Conservation (phyloP, 2,888 invertebrate species). For the Rotaria sp. region DNA sequence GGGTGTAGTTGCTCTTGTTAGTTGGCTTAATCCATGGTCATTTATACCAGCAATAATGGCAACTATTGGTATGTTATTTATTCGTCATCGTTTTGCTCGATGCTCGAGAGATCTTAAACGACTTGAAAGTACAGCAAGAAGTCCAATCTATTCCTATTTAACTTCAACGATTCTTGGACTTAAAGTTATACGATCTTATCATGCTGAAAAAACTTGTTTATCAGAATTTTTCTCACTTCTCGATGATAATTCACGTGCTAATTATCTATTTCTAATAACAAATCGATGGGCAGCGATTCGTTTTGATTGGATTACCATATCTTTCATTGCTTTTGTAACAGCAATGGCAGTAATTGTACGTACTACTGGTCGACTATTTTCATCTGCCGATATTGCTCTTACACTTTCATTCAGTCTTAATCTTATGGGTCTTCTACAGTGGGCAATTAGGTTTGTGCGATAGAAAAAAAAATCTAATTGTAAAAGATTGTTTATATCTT, state of each 20-base stretch:
- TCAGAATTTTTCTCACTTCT: constrained; percentile 56
- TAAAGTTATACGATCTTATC: constrained; percentile 5
- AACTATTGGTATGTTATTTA: not conserved
- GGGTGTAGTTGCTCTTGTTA: not conserved
- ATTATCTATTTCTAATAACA: constrained; percentile 78
- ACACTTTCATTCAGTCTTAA: constrained; percentile 52
- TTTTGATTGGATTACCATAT: constrained; percentile 77
- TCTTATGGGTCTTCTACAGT: constrained; percentile 74
- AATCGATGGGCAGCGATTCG: constrained; percentile 87
- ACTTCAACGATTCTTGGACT: not conserved
- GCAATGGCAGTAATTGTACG: not conserved
- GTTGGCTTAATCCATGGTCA: not conserved
- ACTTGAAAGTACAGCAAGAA: not conserved
- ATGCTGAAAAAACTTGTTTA: constrained; percentile 44
- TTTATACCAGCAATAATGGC: not conserved
- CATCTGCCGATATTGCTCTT: constrained; percentile 43
- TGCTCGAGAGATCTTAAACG: not conserved
- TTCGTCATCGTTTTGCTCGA: constrained; percentile 42
- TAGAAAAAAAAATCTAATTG: too few species aligned
- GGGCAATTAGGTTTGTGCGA: constrained; percentile 68
- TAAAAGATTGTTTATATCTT: too few species aligned
- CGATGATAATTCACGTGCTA: constrained; percentile 77
- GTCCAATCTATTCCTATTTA: not conserved
- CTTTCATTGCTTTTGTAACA: constrained; percentile 77
- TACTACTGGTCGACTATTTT: not conserved